Evolutionary conservation across 2,797 vertebrate genomes (phyloP), one percentile per base, ranked within the genome.

Genomic region (Sebastes matsubarae): DNA sequence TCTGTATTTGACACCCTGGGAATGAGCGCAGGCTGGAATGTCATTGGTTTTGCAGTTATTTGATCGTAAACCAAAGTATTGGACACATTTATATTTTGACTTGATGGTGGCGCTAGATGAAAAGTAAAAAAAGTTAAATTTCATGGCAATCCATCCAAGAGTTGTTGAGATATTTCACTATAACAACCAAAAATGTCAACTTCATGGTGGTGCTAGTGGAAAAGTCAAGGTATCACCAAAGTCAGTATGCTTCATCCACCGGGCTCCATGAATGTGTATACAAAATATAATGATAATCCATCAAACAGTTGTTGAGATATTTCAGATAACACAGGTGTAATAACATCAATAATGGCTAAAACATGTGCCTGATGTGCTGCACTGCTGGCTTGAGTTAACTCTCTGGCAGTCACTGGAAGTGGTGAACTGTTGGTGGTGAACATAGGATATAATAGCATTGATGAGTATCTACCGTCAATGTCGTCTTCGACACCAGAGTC

Each of bases 401-500:
- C 30, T 46, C 2, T 46, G 34, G 54, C 3, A 38, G 22, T 50
- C 12, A 61, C 5, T 71, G 18, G 27, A 42, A 65, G 9, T 54
- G n/a, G 25, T 57, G 16, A 68, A 69, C 20, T 58, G 25, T 58
- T 25, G 6, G 27, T 64, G 25, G 46, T 24, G 11, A 72, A 29
- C 42, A 46, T 46, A 46, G 42, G 22, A 52, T 66, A 11, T 57
- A n/a, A n/a, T 18, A 67, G 57, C 77, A 32, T 16, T 24, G 22
- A 1, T 50, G 10, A 59, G 32, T 68, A 52, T 78, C 72, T 97
- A 96, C 98, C 98, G 93, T 94, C 95, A 76, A 95, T 94, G 25
- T 92, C 95, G 90, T 98, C 97, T 89, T 98, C 96, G 57, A 96
- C 95, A 0, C 93, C 94, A 55, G 96, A 94, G 72, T 98, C 96